phyloP scores from a whole-genome alignment of 1,140 invertebrate genomes.

The Choristoneura fumiferana region DNA sequence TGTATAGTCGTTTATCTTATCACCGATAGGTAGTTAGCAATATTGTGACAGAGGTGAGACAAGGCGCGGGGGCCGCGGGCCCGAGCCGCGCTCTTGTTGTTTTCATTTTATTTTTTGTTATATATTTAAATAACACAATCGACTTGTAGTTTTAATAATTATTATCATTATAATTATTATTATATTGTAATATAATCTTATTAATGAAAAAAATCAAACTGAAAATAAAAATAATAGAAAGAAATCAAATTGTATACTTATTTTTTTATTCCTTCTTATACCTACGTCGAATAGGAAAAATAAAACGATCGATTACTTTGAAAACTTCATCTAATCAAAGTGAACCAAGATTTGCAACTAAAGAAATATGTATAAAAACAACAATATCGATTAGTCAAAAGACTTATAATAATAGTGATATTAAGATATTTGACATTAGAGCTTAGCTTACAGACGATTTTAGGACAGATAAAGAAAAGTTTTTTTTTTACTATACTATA shows the following conservation, averaged over 20 bases:
- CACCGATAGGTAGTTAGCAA: slow-evolving; percentile 63
- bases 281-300: not conserved
- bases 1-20: slow-evolving; percentile 70
- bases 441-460: not conserved
- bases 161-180: slow-evolving; percentile 73
- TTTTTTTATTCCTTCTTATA: slow-evolving; percentile 30
- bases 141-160: slow-evolving; percentile 76
- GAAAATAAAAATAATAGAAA: slow-evolving; percentile 75
- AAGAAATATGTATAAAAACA: slow-evolving; percentile 11
- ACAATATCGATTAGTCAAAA: slow-evolving; percentile 8
- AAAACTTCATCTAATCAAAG: too few species aligned
- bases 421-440: slow-evolving; percentile 5
- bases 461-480: not conserved
- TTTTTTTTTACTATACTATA: not conserved
- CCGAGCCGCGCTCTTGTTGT: slow-evolving; percentile 59
- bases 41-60: slow-evolving; percentile 59
- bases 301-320: too few species aligned
- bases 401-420: not conserved
- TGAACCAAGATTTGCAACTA: too few species aligned
- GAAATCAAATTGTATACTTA: slow-evolving; percentile 49
- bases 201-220: slow-evolving; percentile 77
- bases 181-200: slow-evolving; percentile 78
- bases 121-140: slow-evolving; percentile 77
- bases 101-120: slow-evolving; percentile 73
- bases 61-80: slow-evolving; percentile 45